Evolutionary conservation across 2,113 vertebrate genomes (phyloP).

Genomic region (Callipepla californica): DNA sequence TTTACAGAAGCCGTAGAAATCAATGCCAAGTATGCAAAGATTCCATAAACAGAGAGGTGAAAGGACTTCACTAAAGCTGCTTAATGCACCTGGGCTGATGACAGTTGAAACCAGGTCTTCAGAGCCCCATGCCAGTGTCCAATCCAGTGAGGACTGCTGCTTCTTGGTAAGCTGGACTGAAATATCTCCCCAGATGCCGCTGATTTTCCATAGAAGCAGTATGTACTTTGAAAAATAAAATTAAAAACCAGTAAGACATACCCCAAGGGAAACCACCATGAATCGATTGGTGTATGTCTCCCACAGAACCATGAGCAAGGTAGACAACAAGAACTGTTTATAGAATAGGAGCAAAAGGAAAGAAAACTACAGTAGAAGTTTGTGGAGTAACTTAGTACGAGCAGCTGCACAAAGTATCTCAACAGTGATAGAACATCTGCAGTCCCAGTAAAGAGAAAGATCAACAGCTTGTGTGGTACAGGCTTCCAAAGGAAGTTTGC

Average conservation of each 20-base stretch:
- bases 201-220: neutral
- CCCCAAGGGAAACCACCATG: neutral
- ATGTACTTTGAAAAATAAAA: neutral
- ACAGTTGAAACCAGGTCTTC: neutral
- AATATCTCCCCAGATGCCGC: neutral
- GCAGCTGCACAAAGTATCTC: neutral
- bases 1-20: neutral
- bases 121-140: neutral
- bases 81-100: neutral
- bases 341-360: neutral
- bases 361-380: neutral
- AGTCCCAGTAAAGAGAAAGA: neutral
- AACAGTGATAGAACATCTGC: neutral
- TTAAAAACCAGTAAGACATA: neutral
- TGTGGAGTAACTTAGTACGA: neutral
- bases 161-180: neutral
- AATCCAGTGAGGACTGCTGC: neutral
- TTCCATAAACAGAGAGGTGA: neutral
- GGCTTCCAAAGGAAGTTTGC: neutral
- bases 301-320: neutral
- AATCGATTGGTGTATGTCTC: neutral
- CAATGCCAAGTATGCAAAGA: neutral
- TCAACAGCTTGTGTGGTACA: fast-evolving
- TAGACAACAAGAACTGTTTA: neutral
- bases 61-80: neutral